Evolutionary conservation across 2,888 invertebrate species (phyloP), one percentile per base, ranked within the genome.

Genomic region (Aporophyla lueneburgensis): DNA sequence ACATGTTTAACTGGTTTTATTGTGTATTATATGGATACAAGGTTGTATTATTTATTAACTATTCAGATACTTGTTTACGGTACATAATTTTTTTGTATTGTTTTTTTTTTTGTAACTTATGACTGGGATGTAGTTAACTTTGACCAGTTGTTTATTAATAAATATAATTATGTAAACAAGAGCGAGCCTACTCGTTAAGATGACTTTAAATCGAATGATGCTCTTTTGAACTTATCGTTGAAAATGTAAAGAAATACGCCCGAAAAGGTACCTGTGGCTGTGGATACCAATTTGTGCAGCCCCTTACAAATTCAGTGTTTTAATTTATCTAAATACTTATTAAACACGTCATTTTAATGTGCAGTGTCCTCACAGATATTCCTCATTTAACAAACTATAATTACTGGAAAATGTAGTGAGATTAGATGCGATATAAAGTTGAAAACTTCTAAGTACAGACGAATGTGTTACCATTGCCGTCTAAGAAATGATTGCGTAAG

Each of bases 11-110:
- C 2, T 24, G 19, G 1, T 16, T 33, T 2, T 10, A 19, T 40
- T 40, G 53, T 53, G 24, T 71, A 10, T 10, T 24, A n/a, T 2
- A 27, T 14, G 14, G 7, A 63, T n/a, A 21, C 71, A 63, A 80
- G 80, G 27, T 70, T 24, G 46, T 53, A 9, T 46, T 61, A 46
- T 67, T 59, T 51, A 16, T 46, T 7, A 62, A 43, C 19, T 54
- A 27, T 40, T 24, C 9, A 40, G 9, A 59, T 27, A 21, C 5
- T 33, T 10, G 40, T 27, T 49, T 24, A 21, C 33, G 24, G 12
- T 21, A 33, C 0, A 21, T 0, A n/a, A 0, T 27, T 49, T 58
- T 51, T 43, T 51, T 24, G 19, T 46, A 33, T 33, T 33, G 33
- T 2, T 33, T 33, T 33, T 33, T n/a, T 59, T 46, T 12, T 4